Base-by-base conservation (phyloP, 2,113 vertebrate species). In the Pterophyllum scalare region DNA sequence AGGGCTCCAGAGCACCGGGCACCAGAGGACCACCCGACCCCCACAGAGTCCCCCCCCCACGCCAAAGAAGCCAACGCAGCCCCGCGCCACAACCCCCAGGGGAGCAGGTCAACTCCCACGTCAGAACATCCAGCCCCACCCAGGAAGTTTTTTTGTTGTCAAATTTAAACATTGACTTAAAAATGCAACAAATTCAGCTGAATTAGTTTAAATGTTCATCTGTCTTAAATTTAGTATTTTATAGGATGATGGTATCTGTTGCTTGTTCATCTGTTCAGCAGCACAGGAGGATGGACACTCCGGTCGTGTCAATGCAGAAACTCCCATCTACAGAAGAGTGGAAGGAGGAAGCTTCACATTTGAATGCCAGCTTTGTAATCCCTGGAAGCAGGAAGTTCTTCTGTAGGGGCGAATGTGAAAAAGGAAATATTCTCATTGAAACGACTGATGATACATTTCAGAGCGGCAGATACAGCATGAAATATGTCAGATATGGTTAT, bases 301-400 rank as follows among this genome's bases (percentile, higher is more conserved):
- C 12, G 75, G 0, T 14, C 7, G 59, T 15, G 1, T 14, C 19
- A 35, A 5, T 20, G 35, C 20, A 24, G 0, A 59, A 20, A 52
- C 1, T 28, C 0, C 38, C 3, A 4, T 28, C 28, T 4, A 7
- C 54, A 17, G 2, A n/a, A 17, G 2, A n/a, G 14, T 2, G 19
- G 52, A 56, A 52, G 85, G 82, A 43, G 70, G 6, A 74, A 6
- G 14, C 3, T 0, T 60, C 10, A 77, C 1, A 20, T 2, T 85
- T 7, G 0, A 1, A 3, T 87, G 80, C 19, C 19, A 4, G 3
- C 0, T 61, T 74, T 14, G 0, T 3, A 5, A 6, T 1, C 0
- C 0, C 0, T 26, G 15, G 13, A n/a, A 59, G 0, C 2, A 54
- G 1, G 9, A 82, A 3, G 76, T 8, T 59, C 11, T 65, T 90